Evolutionary conservation across 2,113 vertebrate species (phyloP), one percentile per base, ranked within the genome.

Genomic region (Nesospiza acunhae): DNA sequence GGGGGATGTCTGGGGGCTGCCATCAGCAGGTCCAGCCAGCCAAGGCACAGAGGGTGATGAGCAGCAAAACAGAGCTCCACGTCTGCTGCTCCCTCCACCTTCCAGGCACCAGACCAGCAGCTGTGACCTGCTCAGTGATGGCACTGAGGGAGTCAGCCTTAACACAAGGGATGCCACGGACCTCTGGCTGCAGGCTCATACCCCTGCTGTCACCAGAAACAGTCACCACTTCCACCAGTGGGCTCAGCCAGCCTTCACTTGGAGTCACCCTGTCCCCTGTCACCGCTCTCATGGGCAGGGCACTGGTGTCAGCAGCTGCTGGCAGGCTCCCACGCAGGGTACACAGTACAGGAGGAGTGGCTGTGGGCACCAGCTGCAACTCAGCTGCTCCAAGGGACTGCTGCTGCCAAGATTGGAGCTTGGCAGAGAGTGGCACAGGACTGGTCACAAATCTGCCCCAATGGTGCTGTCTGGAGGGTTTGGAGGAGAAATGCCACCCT

Each of bases 261-360:
- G 27, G 27, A 64, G 10, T 52, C 7, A 8, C 42, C 14, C 56
- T 41, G 30, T 87, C 15, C 33, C 39, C 13, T 11, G 30, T 33
- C 5, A 2, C 41, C 13, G 33, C 21, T 84, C 26, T 24, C 41
- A 41, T 1, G 19, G 50, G 50, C 49, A 41, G 15, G 79, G 18
- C 44, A 31, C 31, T 1, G 1, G n/a, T 80, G 50, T 37, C 91
- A 87, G 64, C 22, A 83, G 81, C 68, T 86, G 46, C 23, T n/a
- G 28, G 28, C 83, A 60, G 67, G 44, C 31, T 86, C 39, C 73
- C 60, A 87, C 1, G 0, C 31, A 64, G 58, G 23, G 78, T 69
- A 76, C 75, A 90, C 78, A 93, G 79, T 80, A 39, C 79, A 69
- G 59, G 1, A 76, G 95, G 75, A 92, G 72, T 50, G 79, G 47